phyloP scores from a whole-genome alignment of 1,140 invertebrate species.

The Temnothorax nylanderi region DNA sequence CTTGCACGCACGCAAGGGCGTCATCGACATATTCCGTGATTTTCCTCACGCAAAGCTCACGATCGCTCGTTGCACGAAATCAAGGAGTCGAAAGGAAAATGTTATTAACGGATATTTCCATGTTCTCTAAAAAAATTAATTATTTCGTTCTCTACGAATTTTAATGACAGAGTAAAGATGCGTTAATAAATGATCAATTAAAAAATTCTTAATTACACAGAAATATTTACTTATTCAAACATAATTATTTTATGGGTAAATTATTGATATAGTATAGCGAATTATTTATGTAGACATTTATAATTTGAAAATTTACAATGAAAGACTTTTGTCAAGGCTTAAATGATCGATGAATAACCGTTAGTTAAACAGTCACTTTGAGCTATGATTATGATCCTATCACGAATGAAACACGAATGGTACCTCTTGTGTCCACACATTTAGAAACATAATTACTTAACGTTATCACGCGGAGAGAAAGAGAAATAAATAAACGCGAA shows the following conservation, averaged over 20 bases:
- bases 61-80: neutral
- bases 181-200: neutral
- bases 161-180: neutral
- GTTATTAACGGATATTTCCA: neutral
- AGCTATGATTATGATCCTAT: slow-evolving; percentile 4
- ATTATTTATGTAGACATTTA: neutral
- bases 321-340: neutral
- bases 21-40: neutral
- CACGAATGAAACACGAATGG: slow-evolving; percentile 1
- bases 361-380: neutral
- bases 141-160: neutral
- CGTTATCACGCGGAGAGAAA: neutral
- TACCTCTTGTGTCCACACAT: neutral
- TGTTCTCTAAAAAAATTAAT: neutral
- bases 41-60: neutral
- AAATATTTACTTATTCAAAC: neutral
- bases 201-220: neutral
- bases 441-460: slow-evolving; percentile 23
- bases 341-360: neutral
- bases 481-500: neutral
- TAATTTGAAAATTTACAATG: neutral
- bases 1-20: neutral
- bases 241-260: neutral
- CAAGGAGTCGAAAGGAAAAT: neutral
- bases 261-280: neutral